Evolutionary conservation across 1,140 invertebrate genomes (phyloP).

Genomic region (Wasmannia auropunctata): DNA sequence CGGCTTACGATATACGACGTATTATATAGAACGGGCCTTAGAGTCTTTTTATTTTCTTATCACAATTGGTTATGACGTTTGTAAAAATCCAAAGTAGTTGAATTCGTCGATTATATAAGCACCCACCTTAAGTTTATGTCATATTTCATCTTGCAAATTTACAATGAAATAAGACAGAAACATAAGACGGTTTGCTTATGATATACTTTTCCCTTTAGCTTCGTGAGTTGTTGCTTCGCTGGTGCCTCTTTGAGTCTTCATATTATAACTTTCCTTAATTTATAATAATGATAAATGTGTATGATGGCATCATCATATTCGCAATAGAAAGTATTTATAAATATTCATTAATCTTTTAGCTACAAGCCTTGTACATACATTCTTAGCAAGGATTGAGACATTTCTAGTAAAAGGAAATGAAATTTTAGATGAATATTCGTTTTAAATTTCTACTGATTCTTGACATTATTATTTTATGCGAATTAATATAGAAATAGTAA

Average conservation of each 20-base stretch:
- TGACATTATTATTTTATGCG: neutral
- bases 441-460: neutral
- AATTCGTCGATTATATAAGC: conserved; percentile 82
- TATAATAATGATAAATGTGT: neutral
- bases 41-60: neutral
- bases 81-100: conserved; percentile 15
- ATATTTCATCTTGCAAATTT: conserved; percentile 85
- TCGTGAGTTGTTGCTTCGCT: neutral
- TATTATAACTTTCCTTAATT: neutral
- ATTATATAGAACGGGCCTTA: too few species aligned
- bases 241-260: neutral
- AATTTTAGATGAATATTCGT: neutral
- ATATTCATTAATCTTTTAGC: neutral
- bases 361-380: neutral
- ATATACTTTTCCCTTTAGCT: conserved; percentile 31
- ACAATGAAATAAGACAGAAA: conserved; percentile 86
- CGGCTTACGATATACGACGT: too few species aligned
- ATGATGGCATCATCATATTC: neutral
- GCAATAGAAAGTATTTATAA: neutral
- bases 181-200: conserved; percentile 85
- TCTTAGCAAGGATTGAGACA: neutral
- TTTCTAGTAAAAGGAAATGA: neutral
- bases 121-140: conserved; percentile 86
- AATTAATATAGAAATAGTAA: conserved; percentile 24
- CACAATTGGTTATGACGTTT: neutral